A percentile compares a stretch with the other conserved stretches of the same genome.
These are phyloP conservation scores for Cygnus olor DNA, from an alignment of 2,797 vertebrate species.

Conservation along the genomic window DNA sequence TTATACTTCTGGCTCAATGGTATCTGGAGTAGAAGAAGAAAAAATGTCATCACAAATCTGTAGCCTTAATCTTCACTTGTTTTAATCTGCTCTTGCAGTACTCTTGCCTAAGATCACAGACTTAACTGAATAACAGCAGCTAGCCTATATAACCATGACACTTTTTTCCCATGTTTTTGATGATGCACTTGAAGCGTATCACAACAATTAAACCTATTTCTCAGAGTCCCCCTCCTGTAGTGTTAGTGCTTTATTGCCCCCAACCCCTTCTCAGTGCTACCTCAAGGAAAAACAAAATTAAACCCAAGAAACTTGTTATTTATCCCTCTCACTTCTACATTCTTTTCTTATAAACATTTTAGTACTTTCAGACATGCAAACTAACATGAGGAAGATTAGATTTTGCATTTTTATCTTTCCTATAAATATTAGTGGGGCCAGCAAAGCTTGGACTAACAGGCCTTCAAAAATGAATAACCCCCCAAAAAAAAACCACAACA, in stretches of 20 bases:
- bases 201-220: neutral
- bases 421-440: neutral
- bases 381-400: neutral
- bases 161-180: neutral
- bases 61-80: neutral
- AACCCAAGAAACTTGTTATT: neutral
- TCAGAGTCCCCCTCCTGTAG: neutral
- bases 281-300: neutral
- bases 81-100: neutral
- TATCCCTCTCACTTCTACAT: neutral
- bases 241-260: neutral
- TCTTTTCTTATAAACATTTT: neutral
- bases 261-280: neutral
- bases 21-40: slow-evolving; percentile 66
- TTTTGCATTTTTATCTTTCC: neutral
- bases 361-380: neutral
- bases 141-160: neutral
- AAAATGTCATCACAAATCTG: neutral
- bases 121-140: neutral
- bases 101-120: neutral
- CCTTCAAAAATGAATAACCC: neutral
- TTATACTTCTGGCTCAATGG: slow-evolving; percentile 52
- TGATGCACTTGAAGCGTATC: neutral
- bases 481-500: neutral
- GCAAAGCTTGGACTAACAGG: neutral